Conservation (phyloP, 2,888 invertebrate species). For the Marasmarcha lunaedactyla region DNA sequence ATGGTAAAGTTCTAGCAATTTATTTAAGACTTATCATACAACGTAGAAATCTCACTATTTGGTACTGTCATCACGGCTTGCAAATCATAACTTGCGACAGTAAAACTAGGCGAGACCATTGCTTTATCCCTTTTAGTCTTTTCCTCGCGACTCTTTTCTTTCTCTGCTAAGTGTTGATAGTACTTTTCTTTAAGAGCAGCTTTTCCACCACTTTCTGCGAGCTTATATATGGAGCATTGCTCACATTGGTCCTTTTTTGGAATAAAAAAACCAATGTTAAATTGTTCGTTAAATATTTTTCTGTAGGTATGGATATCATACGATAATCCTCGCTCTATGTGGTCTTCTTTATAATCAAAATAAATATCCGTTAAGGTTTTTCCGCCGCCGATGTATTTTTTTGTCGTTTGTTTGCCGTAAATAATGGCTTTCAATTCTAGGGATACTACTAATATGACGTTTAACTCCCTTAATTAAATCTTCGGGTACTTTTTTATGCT, state of each 20-base stretch:
- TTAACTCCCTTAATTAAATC: too few relatives aligned
- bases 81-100: constrained; percentile 14
- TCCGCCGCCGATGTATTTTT: too few relatives aligned
- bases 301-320: too few relatives aligned
- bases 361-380: too few relatives aligned
- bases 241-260: constrained; percentile 12
- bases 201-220: constrained; percentile 2
- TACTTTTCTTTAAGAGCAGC: constrained; percentile 3
- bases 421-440: too few relatives aligned
- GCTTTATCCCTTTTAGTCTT: constrained; percentile 13
- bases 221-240: constrained; percentile 8
- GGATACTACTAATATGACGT: too few relatives aligned
- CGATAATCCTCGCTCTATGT: too few relatives aligned
- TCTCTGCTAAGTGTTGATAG: constrained; percentile 11
- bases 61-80: constrained; percentile 10
- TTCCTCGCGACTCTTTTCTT: constrained; percentile 12
- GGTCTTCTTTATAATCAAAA: too few relatives aligned
- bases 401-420: too few relatives aligned
- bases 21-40: constrained; percentile 17
- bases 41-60: constrained; percentile 13
- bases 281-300: constrained; percentile 1
- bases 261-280: constrained; percentile 8
- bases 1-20: constrained; percentile 15
- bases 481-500: too few relatives aligned
- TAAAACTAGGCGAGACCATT: constrained; percentile 15